Evolutionary conservation across 2,888 invertebrate species (phyloP), one percentile per base, ranked within the genome.

Genomic region (Tortricodes alternella): DNA sequence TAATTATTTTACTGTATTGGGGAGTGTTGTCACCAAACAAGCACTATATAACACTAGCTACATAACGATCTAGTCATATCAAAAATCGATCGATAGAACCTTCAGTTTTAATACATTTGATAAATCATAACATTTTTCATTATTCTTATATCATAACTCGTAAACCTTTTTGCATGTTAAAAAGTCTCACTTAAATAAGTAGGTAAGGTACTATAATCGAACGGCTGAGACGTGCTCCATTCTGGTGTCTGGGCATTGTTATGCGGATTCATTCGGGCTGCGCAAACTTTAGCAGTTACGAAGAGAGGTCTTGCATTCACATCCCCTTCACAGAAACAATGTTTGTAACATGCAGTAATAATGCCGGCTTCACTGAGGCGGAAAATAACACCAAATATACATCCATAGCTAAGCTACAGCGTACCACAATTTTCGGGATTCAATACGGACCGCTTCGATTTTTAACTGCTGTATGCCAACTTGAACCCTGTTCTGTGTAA

Each of bases 171-270:
- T 43, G 35, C 55, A 49, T 55, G 48, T 43, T 49, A 55, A 48
- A 43, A 49, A 48, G 48, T 27, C 35, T 15, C 27, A 44, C 37
- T 50, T 44, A 37, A 49, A 44, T 50, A 43, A 56, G 37, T 50
- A n/a, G n/a, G n/a, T n/a, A n/a, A n/a, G n/a, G n/a, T n/a, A 50
- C 38, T 56, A 50, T 56, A 56, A 56, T 56, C 50, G 50, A 56
- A 56, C 50, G 43, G 29, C 44, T 34, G 43, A 29, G 43, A 44
- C 55, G 53, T 37, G 43, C 32, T 15, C 56, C 32, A 50, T 59
- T 67, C 62, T 69, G 71, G 60, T 63, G 61, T 62, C 64, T 53
- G 63, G 60, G 65, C 71, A 74, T 79, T 78, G 73, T 74, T 73
- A 71, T 74, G 65, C 67, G 67, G 62, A 73, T 66, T 67, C 62